Base-by-base conservation (phyloP, 2,113 vertebrate species). In the Saiga tatarica region DNA sequence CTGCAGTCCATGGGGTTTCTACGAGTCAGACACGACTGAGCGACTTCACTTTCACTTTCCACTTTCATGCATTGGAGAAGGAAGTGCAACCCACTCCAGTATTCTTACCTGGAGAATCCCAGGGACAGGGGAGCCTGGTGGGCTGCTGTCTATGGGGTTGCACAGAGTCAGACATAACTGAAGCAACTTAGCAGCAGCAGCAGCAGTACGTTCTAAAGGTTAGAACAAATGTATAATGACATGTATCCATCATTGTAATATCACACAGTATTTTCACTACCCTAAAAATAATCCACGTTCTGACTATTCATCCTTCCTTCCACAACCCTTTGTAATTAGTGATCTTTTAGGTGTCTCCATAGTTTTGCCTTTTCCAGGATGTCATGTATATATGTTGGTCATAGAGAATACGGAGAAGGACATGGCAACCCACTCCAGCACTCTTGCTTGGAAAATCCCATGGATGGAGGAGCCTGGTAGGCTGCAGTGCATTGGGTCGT, bases 161-260 rank as follows among this genome's bases (percentile, higher is more conserved):
- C 2, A n/a, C 33, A 67, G 16, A n/a, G 62, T 67, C 3, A 0
- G 62, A 67, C 33, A 67, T 0, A 4, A 19, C 33, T 67, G 2
- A 67, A 67, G 62, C 0, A 4, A 67, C 33, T n/a, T 19, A 64
- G 4, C 60, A 15, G 28, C 33, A 19, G 30, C 30, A 62, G 62
- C 33, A 17, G 30, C 62, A 59, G 71, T n/a, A 12, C 3, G 1
- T 59, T 25, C 71, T 26, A 30, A 25, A 39, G 21, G 53, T 59
- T 53, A 84, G 79, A 19, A 84, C 36, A 84, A 45, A 42, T 23
- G 4, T 53, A 30, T 52, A 82, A 64, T 13, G 47, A 52, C 3
- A 64, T 10, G 13, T 84, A 55, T 17, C 19, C 13, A 26, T 42
- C 47, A 84, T 7, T 67, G 50, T 12, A 6, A 13, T 45, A 25